These are phyloP conservation scores for Zoanthus sociatus DNA, from an alignment of 92 coral and sea anemone species.

Conservation along the genomic window DNA sequence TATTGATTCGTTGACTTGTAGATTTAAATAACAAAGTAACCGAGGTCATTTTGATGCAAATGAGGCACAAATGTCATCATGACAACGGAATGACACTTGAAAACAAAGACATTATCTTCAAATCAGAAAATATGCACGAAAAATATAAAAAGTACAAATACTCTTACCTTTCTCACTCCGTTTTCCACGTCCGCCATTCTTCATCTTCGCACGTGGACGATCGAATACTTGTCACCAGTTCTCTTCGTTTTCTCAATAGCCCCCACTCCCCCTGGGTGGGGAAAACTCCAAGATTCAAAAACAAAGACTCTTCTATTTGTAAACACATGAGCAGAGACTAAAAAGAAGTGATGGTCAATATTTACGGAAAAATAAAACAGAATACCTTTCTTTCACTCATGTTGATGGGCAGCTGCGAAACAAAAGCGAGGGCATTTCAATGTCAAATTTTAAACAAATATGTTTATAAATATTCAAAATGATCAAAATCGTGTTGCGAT, in stretches of 20 bases:
- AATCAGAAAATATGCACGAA: constrained; percentile 22
- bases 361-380: not conserved
- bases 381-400: constrained; percentile 1
- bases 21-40: constrained; percentile 10
- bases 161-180: constrained; percentile 15
- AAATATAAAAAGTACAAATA: constrained; percentile 6
- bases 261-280: constrained; percentile 7
- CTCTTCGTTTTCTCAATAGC: constrained; percentile 5
- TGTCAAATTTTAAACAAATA: not conserved
- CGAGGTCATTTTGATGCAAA: constrained; percentile 20
- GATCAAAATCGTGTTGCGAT: not conserved
- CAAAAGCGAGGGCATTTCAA: not conserved
- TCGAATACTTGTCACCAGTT: not conserved
- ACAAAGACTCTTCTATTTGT: not conserved
- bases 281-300: not conserved
- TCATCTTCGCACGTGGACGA: not conserved
- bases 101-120: constrained; percentile 17
- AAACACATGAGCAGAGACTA: not conserved
- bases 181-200: too few relatives aligned
- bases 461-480: not conserved
- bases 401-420: not conserved
- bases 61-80: constrained; percentile 18
- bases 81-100: constrained; percentile 26
- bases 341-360: too few relatives aligned
- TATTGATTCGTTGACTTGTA: constrained; percentile 3